Evolutionary conservation across 2,888 invertebrate genomes (phyloP).

Genomic region (Ypsolopha scabrella): DNA sequence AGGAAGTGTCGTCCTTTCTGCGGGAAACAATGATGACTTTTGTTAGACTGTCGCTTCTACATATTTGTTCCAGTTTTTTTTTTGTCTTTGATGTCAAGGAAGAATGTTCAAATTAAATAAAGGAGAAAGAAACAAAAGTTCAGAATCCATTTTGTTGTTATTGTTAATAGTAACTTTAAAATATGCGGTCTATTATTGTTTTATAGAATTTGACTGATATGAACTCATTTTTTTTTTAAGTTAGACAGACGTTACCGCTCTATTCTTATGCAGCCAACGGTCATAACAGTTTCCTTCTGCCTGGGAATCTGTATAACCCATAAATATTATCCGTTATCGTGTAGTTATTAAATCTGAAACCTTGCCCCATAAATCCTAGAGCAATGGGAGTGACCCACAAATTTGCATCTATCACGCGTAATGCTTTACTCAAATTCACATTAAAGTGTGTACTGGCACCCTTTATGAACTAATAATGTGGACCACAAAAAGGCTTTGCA

Average conservation of each 20-base stretch:
- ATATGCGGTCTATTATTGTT: background rate
- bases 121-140: background rate
- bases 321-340: constrained; percentile 58
- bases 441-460: constrained; percentile 45
- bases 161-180: background rate
- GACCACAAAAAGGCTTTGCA: constrained; percentile 64
- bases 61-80: constrained; percentile 8
- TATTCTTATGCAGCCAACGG: constrained; percentile 16
- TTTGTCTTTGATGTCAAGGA: background rate
- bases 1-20: constrained; percentile 28
- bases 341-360: constrained; percentile 47
- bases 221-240: background rate
- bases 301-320: constrained; percentile 21
- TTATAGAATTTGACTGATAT: background rate
- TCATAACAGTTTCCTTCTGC: constrained; percentile 20
- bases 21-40: constrained; percentile 25
- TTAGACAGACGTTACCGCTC: background rate
- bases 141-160: background rate
- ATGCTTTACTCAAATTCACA: constrained; percentile 40
- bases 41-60: constrained; percentile 11
- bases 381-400: constrained; percentile 61
- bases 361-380: constrained; percentile 53
- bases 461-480: constrained; percentile 62
- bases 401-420: constrained; percentile 36
- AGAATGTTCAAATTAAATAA: background rate